Evolutionary conservation across 2,113 vertebrate species (phyloP).

Genomic region (Oplegnathus fasciatus): DNA sequence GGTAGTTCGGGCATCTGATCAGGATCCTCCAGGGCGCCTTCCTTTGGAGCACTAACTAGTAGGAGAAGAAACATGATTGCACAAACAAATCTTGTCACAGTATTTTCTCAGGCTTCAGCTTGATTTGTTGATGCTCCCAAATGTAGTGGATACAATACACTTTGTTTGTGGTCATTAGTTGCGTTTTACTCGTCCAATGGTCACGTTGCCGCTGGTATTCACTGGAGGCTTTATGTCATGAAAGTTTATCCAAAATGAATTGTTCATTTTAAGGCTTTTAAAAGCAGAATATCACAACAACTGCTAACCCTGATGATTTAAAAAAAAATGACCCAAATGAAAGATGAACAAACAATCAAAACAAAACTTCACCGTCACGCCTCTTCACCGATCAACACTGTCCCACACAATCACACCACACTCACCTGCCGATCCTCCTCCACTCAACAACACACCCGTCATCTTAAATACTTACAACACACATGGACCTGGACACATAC

Average conservation of each 20-base stretch:
- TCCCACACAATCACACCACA: slow-evolving; percentile 41
- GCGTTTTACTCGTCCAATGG: background rate
- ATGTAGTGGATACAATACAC: background rate
- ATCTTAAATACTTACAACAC: slow-evolving; percentile 33
- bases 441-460: slow-evolving; percentile 36
- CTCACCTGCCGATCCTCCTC: slow-evolving; percentile 40
- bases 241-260: background rate
- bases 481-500: slow-evolving; percentile 10
- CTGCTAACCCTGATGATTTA: background rate
- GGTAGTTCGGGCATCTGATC: background rate
- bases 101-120: background rate
- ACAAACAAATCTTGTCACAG: background rate
- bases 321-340: background rate
- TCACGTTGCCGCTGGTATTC: background rate
- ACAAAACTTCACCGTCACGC: background rate
- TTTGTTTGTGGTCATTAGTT: background rate
- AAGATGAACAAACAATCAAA: slow-evolving; percentile 19
- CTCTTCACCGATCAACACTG: slow-evolving; percentile 6
- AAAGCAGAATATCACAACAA: background rate
- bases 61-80: background rate
- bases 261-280: background rate
- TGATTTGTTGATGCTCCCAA: background rate
- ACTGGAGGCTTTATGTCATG: background rate
- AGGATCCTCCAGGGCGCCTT: background rate
- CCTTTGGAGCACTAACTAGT: background rate